phyloP scores from a whole-genome alignment of 2,797 vertebrate species.

The Erethizon dorsatum region DNA sequence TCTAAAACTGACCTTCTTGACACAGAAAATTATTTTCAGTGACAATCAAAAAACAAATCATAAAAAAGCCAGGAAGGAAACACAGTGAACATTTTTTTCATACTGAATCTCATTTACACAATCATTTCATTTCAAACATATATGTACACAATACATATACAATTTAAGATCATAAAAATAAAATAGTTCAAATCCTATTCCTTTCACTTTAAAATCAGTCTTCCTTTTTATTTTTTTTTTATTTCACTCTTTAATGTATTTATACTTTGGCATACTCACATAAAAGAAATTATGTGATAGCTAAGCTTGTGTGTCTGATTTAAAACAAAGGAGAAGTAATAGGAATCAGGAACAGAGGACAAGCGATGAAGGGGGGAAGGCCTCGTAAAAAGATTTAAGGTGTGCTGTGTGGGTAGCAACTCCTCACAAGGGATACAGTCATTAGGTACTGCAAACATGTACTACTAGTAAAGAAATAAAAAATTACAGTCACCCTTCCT shows the following conservation, averaged over 20 bases:
- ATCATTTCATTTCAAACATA: not conserved
- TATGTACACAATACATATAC: not conserved
- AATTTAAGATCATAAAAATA: not conserved
- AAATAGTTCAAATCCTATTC: not conserved
- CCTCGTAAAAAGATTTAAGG: not conserved
- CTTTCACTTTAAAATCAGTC: slow-evolving; percentile 9
- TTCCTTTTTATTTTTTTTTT: not conserved
- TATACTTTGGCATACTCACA: not conserved
- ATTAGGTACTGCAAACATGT: not conserved
- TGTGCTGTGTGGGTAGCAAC: not conserved
- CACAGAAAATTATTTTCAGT: not conserved
- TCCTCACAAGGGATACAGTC: no score
- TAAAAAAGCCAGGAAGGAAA: not conserved
- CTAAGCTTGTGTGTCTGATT: not conserved
- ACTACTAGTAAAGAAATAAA: not conserved
- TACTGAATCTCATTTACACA: not conserved
- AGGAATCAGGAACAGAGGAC: not conserved
- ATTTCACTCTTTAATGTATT: not conserved
- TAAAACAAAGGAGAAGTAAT: not conserved
- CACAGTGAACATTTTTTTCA: not conserved
- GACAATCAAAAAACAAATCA: not conserved
- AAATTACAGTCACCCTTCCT: not conserved
- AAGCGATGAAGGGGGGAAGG: no score
- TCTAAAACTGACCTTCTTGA: not conserved
- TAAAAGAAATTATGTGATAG: not conserved